Evolutionary conservation across 2,797 vertebrate species (phyloP).

Genomic region (Balearica regulorum): DNA sequence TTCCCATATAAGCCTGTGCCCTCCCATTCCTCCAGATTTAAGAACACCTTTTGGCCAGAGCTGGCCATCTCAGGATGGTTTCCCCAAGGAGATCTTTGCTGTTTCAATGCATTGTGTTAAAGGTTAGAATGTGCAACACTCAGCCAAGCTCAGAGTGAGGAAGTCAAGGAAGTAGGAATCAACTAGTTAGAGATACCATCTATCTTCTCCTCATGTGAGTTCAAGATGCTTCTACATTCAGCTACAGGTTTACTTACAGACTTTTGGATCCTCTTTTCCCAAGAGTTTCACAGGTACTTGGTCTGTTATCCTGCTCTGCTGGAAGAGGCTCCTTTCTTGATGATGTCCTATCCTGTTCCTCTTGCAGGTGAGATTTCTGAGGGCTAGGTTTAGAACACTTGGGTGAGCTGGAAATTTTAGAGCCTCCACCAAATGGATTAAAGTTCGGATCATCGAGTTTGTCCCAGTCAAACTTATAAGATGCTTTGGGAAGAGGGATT

Average conservation of each 20-base stretch:
- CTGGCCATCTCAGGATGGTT: background rate
- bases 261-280: background rate
- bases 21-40: background rate
- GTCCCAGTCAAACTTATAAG: conserved; percentile 77
- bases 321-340: background rate
- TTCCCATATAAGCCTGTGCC: background rate
- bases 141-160: accelerated
- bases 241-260: conserved; percentile 48
- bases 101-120: background rate
- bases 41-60: background rate
- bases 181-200: background rate
- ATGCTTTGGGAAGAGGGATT: conserved; percentile 42
- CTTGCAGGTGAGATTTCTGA: background rate
- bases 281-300: background rate
- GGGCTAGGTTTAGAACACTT: background rate
- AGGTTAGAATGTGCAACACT: background rate
- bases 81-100: background rate
- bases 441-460: conserved; percentile 82
- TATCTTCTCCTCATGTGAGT: background rate
- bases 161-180: background rate
- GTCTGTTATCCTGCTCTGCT: background rate
- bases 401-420: conserved; percentile 70
- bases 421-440: conserved; percentile 75
- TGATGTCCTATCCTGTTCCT: background rate
- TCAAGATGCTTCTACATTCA: background rate